These are phyloP conservation scores for Leptinotarsa defecta DNA, from an alignment of 1,140 invertebrate species.

Conservation along the genomic window DNA sequence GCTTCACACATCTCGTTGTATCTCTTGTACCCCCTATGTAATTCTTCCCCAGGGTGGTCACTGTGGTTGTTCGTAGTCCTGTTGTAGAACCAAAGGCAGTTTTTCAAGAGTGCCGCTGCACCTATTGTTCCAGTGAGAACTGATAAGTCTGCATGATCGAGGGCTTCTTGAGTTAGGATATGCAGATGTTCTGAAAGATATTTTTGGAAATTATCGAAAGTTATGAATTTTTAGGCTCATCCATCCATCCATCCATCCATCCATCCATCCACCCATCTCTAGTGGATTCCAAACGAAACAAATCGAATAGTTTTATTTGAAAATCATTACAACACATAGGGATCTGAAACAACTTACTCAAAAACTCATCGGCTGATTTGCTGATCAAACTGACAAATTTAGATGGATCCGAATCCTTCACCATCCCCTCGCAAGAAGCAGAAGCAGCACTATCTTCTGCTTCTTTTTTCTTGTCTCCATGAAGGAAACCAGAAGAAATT, in stretches of 20 bases:
- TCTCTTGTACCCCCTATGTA: constrained; percentile 65
- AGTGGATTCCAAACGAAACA: not conserved
- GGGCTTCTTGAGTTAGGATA: constrained; percentile 74
- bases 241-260: too few relatives aligned
- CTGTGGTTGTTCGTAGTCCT: constrained; percentile 61
- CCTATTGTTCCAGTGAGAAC: constrained; percentile 78
- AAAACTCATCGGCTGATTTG: constrained; percentile 70
- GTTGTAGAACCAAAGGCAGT: constrained; percentile 74
- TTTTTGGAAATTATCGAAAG: not conserved
- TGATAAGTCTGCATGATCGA: constrained; percentile 79
- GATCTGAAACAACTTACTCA: constrained; percentile 54
- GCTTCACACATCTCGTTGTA: constrained; percentile 81
- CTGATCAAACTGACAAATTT: constrained; percentile 72
- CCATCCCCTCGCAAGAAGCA: constrained; percentile 60
- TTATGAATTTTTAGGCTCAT: too few relatives aligned
- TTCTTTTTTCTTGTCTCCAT: constrained; percentile 45
- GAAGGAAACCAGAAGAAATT: constrained; percentile 57
- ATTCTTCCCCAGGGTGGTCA: constrained; percentile 51
- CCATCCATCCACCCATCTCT: not conserved
- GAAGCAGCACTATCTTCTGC: constrained; percentile 47
- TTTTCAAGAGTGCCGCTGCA: constrained; percentile 75
- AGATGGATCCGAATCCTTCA: constrained; percentile 71
- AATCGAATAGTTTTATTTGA: not conserved
- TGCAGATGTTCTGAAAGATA: constrained; percentile 70
- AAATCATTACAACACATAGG: not conserved